Percentiles rank a stretch among this genome's conserved stretches.
Evolutionary conservation across 2,113 vertebrate species (phyloP).

Genomic region (Clarias gariepinus): DNA sequence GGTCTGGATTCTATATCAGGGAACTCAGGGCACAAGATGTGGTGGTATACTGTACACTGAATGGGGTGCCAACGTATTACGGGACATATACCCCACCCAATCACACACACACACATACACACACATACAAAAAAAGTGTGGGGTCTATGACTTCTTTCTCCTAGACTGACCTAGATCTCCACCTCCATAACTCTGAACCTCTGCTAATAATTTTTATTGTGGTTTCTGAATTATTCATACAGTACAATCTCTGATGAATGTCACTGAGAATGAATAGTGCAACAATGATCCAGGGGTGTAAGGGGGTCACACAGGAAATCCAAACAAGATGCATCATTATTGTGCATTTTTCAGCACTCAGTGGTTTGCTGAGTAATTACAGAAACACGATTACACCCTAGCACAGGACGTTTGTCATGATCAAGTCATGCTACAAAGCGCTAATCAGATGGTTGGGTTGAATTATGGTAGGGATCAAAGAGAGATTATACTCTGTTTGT

Average conservation of each 20-base stretch:
- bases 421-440: conserved; percentile 57
- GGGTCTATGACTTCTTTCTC: not conserved
- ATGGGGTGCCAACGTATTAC: too few species aligned
- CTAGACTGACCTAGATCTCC: not conserved
- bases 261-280: not conserved
- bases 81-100: too few species aligned
- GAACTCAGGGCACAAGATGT: too few species aligned
- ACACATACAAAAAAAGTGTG: too few species aligned
- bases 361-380: not conserved
- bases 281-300: not conserved
- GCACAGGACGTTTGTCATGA: conserved; percentile 59
- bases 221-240: not conserved
- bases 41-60: too few species aligned
- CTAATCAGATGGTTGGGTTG: conserved; percentile 62
- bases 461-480: conserved; percentile 61
- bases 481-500: conserved; percentile 53
- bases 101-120: too few species aligned
- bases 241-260: not conserved
- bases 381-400: not conserved
- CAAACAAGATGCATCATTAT: not conserved
- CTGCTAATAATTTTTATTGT: not conserved
- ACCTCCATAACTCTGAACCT: not conserved
- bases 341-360: not conserved
- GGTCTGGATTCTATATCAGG: too few species aligned
- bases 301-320: not conserved